These are phyloP conservation scores for Erebia aethiops DNA, from an alignment of 2,888 invertebrate genomes.

Conservation along the genomic window DNA sequence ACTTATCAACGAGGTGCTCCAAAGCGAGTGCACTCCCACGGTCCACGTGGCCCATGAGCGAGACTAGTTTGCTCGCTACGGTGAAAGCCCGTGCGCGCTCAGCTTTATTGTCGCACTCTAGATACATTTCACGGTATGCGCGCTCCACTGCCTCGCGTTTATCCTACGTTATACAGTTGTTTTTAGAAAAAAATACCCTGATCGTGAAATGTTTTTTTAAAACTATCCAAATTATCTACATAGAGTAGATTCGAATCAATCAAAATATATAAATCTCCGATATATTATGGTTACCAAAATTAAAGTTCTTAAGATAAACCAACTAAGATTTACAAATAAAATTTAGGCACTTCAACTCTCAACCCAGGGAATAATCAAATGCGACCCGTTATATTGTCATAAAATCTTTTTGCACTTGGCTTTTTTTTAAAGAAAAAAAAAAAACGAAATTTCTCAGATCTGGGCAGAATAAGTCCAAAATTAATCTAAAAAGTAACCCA, in stretches of 20 bases:
- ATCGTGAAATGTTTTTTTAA: not conserved
- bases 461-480: not conserved
- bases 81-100: constrained; percentile 74
- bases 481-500: constrained; percentile 42
- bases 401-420: too few species aligned
- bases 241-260: too few species aligned
- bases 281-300: too few species aligned
- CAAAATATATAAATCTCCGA: too few species aligned
- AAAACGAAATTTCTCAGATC: too few species aligned
- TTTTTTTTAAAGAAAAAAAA: too few species aligned
- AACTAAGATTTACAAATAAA: too few species aligned
- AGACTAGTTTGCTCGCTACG: constrained; percentile 60
- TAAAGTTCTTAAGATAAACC: too few species aligned
- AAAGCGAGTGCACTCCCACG: constrained; percentile 72
- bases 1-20: constrained; percentile 67
- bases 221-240: too few species aligned
- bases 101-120: constrained; percentile 76
- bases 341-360: too few species aligned
- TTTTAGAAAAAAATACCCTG: not conserved
- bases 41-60: constrained; percentile 60
- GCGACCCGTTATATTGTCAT: too few species aligned
- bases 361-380: too few species aligned
- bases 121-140: constrained; percentile 89
- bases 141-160: constrained; percentile 88
- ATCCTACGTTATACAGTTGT: constrained; percentile 57